Base-by-base conservation (phyloP, 2,888 invertebrate species). In the Mimumesa dahlbomi region DNA sequence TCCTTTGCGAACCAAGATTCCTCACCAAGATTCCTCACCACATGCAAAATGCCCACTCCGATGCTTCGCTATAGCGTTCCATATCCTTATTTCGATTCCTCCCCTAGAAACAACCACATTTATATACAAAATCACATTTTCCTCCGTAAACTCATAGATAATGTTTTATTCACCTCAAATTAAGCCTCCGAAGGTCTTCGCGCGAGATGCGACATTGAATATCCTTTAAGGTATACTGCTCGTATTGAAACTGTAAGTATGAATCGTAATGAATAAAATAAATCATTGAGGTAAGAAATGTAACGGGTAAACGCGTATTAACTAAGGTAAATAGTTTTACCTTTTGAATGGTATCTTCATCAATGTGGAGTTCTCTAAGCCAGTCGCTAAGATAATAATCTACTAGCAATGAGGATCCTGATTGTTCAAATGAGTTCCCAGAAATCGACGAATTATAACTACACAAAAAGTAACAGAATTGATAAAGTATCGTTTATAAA, bases 21-120 rank as follows among this genome's bases (percentile, higher is more conserved):
- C n/a, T n/a, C n/a, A n/a, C n/a, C n/a, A n/a, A n/a, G n/a, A n/a
- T n/a, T n/a, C n/a, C n/a, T n/a, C n/a, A n/a, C n/a, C n/a, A n/a
- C n/a, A n/a, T n/a, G n/a, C n/a, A n/a, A n/a, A n/a, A n/a, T n/a
- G n/a, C n/a, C n/a, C n/a, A n/a, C n/a, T n/a, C n/a, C 77, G 68
- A 52, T 74, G 46, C 52, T 22, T 74, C 19, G 48, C 22, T 57
- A 98, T 93, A 0, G 95, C 94, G 70, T 94, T 93, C 97, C 97
- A 98, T 71, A 98, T 91, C 58, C 95, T 93, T 46, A 97, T 92
- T 86, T 97, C 95, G 19, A 95, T 92, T 38, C 97, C 97, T 54
- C 95, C 94, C 86, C 95, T 95, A 90, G 56, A 87, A 87, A 73
- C 72, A 64, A 82, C 78, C 64, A 71, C 50, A 54, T 54, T 45